A percentile compares a stretch with the other conserved stretches of the same genome.
Evolutionary conservation across 2,797 vertebrate species (phyloP).

Genomic region (Helostoma temminkii): DNA sequence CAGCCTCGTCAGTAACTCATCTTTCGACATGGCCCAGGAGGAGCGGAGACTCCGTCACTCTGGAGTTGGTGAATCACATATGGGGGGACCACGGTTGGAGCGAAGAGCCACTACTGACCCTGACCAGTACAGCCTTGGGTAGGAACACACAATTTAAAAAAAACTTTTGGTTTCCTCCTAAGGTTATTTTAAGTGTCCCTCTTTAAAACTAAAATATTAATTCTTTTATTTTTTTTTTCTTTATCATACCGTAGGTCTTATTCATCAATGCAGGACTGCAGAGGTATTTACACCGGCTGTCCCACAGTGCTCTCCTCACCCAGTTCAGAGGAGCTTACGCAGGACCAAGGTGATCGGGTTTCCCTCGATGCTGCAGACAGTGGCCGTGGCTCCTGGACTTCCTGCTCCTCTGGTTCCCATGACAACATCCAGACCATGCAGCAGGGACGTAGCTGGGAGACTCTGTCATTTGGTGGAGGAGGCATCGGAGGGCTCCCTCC

Average conservation of each 20-base stretch:
- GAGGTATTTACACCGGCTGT: conserved; percentile 89
- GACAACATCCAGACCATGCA: conserved; percentile 99
- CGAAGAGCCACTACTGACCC: conserved; percentile 91
- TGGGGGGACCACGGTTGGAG: conserved; percentile 89
- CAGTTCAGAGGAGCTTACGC: conserved; percentile 95
- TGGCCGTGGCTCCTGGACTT: conserved; percentile 98
- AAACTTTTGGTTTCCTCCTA: background rate
- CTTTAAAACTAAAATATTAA: background rate
- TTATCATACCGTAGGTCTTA: conserved; percentile 84
- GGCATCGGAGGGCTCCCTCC: conserved; percentile 77
- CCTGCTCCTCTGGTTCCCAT: conserved; percentile 97
- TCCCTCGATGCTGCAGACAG: conserved; percentile 98
- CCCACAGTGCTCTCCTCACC: conserved; percentile 94
- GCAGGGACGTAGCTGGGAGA: conserved; percentile 98
- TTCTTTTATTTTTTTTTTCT: background rate
- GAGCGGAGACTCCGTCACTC: conserved; percentile 93
- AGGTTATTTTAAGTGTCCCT: background rate
- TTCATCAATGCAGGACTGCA: conserved; percentile 91
- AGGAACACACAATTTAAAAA: conserved; percentile 32
- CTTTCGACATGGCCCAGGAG: conserved; percentile 94
- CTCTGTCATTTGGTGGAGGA: conserved; percentile 88
- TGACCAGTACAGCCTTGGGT: conserved; percentile 97
- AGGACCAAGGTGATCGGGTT: conserved; percentile 96
- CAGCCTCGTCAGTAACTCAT: conserved; percentile 98
- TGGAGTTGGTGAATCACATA: conserved; percentile 88